Conservation (phyloP, 2,888 invertebrate species). For the Morpho helenor region DNA sequence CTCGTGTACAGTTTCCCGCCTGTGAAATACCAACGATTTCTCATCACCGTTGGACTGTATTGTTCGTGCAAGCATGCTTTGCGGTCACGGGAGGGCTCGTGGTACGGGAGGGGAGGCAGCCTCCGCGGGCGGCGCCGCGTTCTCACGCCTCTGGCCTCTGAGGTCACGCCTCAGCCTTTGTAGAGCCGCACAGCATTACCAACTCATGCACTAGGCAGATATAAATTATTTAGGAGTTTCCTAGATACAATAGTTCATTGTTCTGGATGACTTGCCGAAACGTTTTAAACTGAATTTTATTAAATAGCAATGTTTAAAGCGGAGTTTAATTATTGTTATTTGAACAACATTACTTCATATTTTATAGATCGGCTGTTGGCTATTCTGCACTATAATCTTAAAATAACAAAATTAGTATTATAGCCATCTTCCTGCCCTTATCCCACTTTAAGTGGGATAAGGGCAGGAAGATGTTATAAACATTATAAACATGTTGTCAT, state of each 20-base stretch:
- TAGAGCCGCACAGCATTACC: constrained; percentile 55
- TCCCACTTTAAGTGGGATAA: too few species aligned
- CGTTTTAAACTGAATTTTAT: neutral
- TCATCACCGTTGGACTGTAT: constrained; percentile 23
- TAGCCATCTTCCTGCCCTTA: too few species aligned
- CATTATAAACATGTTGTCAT: too few species aligned
- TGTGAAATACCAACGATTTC: constrained; percentile 20
- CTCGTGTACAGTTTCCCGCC: too few species aligned
- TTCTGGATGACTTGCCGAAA: neutral
- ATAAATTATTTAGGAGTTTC: constrained; percentile 19
- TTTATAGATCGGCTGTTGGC: too few species aligned
- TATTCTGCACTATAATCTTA: too few species aligned
- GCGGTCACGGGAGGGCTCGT: constrained; percentile 36
- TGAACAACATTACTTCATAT: too few species aligned
- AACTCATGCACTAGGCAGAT: constrained; percentile 21
- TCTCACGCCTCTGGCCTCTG: constrained; percentile 75
- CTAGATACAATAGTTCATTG: neutral
- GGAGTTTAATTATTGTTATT: too few species aligned
- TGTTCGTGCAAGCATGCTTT: constrained; percentile 40
- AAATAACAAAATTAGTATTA: too few species aligned
- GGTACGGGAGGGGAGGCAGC: constrained; percentile 35
- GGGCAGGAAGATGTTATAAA: too few species aligned
- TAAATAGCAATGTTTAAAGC: neutral
- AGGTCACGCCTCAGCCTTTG: constrained; percentile 74
- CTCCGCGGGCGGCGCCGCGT: constrained; percentile 54